A percentile compares a stretch with the other conserved stretches of the same genome.
Conservation (phyloP, 2,113 vertebrate species). For the Caranx ignobilis region DNA sequence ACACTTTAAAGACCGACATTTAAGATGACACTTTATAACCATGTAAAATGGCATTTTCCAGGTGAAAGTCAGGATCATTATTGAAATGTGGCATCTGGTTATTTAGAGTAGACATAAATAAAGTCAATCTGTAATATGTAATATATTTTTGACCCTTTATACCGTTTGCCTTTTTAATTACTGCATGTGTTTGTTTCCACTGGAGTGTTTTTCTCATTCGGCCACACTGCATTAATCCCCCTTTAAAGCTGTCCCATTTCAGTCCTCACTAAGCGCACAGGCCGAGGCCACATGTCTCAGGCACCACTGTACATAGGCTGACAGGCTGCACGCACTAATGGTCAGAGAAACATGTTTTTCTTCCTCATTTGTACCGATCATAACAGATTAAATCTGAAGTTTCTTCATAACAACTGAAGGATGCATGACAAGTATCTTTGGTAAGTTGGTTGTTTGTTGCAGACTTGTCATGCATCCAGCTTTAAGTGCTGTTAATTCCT, state of each 20-base stretch:
- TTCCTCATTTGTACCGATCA: constrained; percentile 63
- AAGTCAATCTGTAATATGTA: background rate
- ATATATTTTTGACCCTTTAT: constrained; percentile 3
- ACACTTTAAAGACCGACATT: constrained; percentile 51
- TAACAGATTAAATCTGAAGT: constrained; percentile 77
- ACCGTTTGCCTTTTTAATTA: constrained; percentile 53
- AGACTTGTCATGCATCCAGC: constrained; percentile 52
- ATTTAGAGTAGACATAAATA: constrained; percentile 7
- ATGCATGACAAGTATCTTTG: constrained; percentile 42
- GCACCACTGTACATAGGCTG: constrained; percentile 32
- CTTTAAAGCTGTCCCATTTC: constrained; percentile 65
- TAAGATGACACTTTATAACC: constrained; percentile 17
- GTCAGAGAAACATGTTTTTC: constrained; percentile 82
- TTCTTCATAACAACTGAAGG: constrained; percentile 74
- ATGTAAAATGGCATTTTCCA: constrained; percentile 59
- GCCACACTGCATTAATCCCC: constrained; percentile 69
- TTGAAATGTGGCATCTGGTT: constrained; percentile 22
- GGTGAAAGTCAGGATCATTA: constrained; percentile 51
- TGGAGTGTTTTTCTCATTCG: constrained; percentile 70
- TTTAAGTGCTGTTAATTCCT: constrained; percentile 62
- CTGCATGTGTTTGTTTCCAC: constrained; percentile 59
- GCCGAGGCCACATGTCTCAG: constrained; percentile 28
- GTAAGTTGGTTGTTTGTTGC: constrained; percentile 67
- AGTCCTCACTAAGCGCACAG: constrained; percentile 74
- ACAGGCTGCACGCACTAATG: constrained; percentile 32